Conservation (phyloP, 2,797 vertebrate genomes). For the Pogonophryne albipinna region DNA sequence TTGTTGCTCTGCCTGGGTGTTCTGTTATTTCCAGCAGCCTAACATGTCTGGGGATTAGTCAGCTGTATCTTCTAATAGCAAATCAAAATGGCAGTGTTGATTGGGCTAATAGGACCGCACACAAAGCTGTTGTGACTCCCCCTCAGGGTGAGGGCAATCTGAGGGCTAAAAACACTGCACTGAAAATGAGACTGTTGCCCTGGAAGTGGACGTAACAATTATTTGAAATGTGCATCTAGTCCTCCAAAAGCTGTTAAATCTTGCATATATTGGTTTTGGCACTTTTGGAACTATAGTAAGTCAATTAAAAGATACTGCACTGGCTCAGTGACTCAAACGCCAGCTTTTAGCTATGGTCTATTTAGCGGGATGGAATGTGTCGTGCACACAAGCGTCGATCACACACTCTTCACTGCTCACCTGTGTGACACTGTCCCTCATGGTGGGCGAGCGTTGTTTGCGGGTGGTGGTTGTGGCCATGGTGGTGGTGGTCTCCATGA, state of each 20-base stretch:
- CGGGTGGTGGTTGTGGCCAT: conserved; percentile 96
- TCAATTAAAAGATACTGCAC: conserved; percentile 30
- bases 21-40: conserved; percentile 32
- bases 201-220: conserved; percentile 35
- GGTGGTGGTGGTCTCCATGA: conserved; percentile 97
- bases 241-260: conserved; percentile 46
- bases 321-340: conserved; percentile 11
- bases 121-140: conserved; percentile 18
- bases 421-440: conserved; percentile 94
- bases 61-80: conserved; percentile 31
- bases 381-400: not conserved
- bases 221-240: conserved; percentile 38
- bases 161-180: conserved; percentile 1
- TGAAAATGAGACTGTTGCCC: conserved; percentile 37
- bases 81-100: conserved; percentile 48
- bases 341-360: not conserved
- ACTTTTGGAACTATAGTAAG: conserved; percentile 23
- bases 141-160: conserved; percentile 23
- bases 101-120: conserved; percentile 46
- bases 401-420: conserved; percentile 75
- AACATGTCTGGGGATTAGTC: conserved; percentile 16
- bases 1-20: conserved; percentile 33
- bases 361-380: conserved; percentile 1
- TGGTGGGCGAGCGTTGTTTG: conserved; percentile 93
- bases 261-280: conserved; percentile 47